Percentiles rank a stretch among this genome's conserved stretches.
phyloP scores from a whole-genome alignment of 2,113 vertebrate species.

The Ctenodactylus gundi region DNA sequence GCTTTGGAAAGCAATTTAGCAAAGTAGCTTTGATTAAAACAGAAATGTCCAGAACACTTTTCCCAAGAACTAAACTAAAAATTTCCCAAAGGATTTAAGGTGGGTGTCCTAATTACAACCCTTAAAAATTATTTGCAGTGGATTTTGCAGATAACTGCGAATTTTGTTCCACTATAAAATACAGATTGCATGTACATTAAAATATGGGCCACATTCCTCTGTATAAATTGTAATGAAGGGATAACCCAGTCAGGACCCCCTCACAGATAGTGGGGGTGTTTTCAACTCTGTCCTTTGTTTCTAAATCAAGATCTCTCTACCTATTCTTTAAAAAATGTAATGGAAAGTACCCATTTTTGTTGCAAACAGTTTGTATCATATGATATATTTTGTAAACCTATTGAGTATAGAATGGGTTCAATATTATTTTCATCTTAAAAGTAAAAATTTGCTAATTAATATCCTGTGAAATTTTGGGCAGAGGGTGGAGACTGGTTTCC shows the following conservation, averaged over 20 bases:
- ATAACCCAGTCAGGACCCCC: too few relatives aligned
- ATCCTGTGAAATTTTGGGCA: neutral
- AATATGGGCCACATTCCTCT: neutral
- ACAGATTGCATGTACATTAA: neutral
- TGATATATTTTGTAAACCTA: neutral
- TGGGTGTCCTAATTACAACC: neutral
- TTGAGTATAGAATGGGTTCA: neutral
- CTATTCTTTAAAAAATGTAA: too few relatives aligned
- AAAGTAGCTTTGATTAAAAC: slow-evolving; percentile 55
- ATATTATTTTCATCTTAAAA: neutral
- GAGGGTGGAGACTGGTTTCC: neutral
- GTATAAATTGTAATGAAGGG: neutral
- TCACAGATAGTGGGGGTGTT: too few relatives aligned
- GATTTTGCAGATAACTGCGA: neutral
- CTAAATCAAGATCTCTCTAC: too few relatives aligned
- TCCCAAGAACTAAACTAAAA: slow-evolving; percentile 44
- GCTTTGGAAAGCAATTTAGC: slow-evolving; percentile 36
- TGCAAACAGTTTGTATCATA: neutral
- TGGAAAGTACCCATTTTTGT: neutral
- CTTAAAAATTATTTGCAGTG: neutral
- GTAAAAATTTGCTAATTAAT: neutral
- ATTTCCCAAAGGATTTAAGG: slow-evolving; percentile 1
- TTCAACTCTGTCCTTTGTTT: too few relatives aligned
- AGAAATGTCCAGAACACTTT: neutral
- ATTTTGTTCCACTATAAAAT: neutral